phyloP scores from a whole-genome alignment of 2,888 invertebrate genomes.

The Drosophila neutralis region DNA sequence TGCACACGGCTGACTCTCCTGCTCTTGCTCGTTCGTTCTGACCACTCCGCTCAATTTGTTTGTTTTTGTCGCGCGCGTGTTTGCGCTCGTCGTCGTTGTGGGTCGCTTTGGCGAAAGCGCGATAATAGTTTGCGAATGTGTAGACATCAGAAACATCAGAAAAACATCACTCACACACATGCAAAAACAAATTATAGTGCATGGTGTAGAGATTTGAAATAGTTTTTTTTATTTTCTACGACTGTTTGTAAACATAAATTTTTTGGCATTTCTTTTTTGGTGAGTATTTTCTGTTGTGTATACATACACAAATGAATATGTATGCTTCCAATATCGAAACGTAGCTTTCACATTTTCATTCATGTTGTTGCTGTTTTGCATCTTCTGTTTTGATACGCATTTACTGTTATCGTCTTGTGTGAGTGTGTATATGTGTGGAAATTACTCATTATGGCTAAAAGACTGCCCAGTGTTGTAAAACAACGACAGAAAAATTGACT shows the following conservation, averaged over 20 bases:
- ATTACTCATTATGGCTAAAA: conserved; percentile 18
- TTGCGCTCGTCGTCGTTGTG: conserved; percentile 53
- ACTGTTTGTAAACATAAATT: conserved; percentile 70
- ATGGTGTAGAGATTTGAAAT: conserved; percentile 45
- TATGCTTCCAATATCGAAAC: conserved; percentile 26
- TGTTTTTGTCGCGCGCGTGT: conserved; percentile 78
- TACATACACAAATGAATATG: conserved; percentile 15
- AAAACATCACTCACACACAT: conserved; percentile 9
- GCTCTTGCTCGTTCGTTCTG: conserved; percentile 27
- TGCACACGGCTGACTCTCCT: conserved; percentile 1
- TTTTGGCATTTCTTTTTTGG: conserved; percentile 54
- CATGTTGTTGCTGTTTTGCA: conserved; percentile 44
- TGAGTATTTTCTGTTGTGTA: conserved; percentile 20
- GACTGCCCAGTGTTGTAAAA: conserved; percentile 38
- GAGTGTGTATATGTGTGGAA: conserved; percentile 4
- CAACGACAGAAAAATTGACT: not conserved
- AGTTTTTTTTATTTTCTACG: conserved; percentile 18
- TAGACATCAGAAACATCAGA: conserved; percentile 24
- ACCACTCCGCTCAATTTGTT: conserved; percentile 47
- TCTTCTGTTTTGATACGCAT: conserved; percentile 60
- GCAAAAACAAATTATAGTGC: conserved; percentile 5
- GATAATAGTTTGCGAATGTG: conserved; percentile 48
- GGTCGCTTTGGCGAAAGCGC: conserved; percentile 67
- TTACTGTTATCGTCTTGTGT: conserved; percentile 38
- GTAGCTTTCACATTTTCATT: conserved; percentile 76